Percentiles rank a stretch among this genome's conserved stretches.
These are phyloP conservation scores for Sphaerodactylus townsendi DNA, from an alignment of 2,113 vertebrate genomes.

Conservation along the genomic window DNA sequence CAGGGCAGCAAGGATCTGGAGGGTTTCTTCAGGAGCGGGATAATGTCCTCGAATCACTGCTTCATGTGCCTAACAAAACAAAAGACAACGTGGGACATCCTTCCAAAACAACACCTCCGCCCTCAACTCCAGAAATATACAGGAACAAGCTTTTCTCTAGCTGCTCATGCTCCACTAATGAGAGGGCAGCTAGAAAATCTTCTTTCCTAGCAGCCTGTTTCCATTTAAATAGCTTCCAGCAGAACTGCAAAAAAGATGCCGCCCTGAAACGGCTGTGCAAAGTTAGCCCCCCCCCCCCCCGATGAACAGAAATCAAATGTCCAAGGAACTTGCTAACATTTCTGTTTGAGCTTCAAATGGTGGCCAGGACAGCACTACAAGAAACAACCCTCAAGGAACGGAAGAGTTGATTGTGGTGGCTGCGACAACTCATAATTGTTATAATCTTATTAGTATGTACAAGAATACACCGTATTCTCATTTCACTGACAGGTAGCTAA, in stretches of 20 bases:
- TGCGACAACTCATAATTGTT: not conserved
- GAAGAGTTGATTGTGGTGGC: not conserved
- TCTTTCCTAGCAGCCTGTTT: slow-evolving; percentile 10
- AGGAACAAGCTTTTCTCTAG: not conserved
- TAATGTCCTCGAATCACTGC: slow-evolving; percentile 92
- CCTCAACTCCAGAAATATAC: not conserved
- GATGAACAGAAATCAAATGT: not conserved
- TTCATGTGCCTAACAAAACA: slow-evolving; percentile 86
- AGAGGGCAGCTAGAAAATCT: slow-evolving; percentile 4
- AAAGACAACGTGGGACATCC: not conserved
- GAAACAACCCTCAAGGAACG: not conserved
- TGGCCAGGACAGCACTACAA: not conserved
- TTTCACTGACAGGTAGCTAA: too few species aligned
- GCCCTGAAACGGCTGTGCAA: not conserved
- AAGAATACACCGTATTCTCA: not conserved
- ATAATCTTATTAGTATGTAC: not conserved
- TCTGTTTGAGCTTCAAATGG: not conserved
- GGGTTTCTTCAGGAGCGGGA: slow-evolving; percentile 92
- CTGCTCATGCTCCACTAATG: slow-evolving; percentile 24
- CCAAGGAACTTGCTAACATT: not conserved
- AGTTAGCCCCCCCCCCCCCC: fast-evolving
- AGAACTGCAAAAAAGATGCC: not conserved
- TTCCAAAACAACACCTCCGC: not conserved
- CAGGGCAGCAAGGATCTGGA: slow-evolving; percentile 92
- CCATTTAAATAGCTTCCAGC: not conserved